Conservation (phyloP, 2,888 invertebrate genomes). For the Meta bourneti region DNA sequence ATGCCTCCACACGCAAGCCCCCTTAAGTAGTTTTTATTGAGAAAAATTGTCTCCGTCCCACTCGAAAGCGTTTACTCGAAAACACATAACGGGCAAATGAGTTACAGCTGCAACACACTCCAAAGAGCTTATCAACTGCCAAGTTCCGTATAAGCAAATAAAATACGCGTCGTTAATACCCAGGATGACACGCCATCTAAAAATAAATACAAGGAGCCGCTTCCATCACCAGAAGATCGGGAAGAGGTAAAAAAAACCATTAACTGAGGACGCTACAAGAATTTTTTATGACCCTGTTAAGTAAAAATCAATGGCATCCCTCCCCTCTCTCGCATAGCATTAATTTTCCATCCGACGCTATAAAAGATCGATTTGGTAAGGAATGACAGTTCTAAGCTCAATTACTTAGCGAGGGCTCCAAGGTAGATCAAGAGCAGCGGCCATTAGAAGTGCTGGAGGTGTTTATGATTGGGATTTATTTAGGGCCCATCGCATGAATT, state of each 20-base stretch:
- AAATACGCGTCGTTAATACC: conserved; percentile 35
- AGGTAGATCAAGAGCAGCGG: conserved; percentile 28
- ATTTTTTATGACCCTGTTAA: conserved; percentile 55
- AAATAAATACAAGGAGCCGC: conserved; percentile 38
- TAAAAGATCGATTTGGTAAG: conserved; percentile 59
- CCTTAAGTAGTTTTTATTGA: conserved; percentile 5
- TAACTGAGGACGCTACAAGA: conserved; percentile 31
- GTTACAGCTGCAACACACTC: conserved; percentile 22
- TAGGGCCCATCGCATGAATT: conserved; percentile 31
- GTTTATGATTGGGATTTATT: conserved; percentile 61
- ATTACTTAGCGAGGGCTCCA: conserved; percentile 31
- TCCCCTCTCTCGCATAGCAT: conserved; percentile 18
- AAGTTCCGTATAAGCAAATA: conserved; percentile 34
- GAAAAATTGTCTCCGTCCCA: conserved; percentile 27
- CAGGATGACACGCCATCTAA: conserved; percentile 37
- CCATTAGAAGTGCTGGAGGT: conserved; percentile 26
- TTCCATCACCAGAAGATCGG: conserved; percentile 13
- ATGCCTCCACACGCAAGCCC: no score
- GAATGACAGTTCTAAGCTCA: conserved; percentile 54
- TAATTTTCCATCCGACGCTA: conserved; percentile 50
- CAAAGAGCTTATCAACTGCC: conserved; percentile 32
- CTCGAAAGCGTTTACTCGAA: background rate
- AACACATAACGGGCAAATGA: conserved; percentile 15
- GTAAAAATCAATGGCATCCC: conserved; percentile 43
- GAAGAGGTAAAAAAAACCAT: conserved; percentile 40